Conservation (phyloP, 2,888 invertebrate species). For the Drosophila picticornis region DNA sequence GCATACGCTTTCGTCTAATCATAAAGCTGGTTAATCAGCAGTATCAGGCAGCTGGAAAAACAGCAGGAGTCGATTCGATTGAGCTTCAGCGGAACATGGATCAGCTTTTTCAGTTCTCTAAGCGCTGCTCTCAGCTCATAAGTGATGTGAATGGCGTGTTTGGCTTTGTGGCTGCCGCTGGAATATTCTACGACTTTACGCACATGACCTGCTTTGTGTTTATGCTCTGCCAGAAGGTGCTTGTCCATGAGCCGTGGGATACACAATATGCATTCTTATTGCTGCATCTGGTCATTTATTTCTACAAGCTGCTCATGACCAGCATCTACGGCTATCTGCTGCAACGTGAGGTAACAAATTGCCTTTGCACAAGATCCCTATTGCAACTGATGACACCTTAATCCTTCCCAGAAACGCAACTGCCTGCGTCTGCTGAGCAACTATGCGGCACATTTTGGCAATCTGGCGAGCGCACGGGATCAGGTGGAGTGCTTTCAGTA, state of each 20-base stretch:
- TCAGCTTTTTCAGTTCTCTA: constrained; percentile 50
- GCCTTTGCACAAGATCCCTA: background rate
- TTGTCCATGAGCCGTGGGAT: constrained; percentile 45
- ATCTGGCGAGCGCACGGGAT: constrained; percentile 14
- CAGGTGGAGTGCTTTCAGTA: constrained; percentile 60
- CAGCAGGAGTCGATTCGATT: background rate
- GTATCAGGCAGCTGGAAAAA: constrained; percentile 21
- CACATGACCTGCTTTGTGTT: constrained; percentile 77
- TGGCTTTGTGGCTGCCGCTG: constrained; percentile 52
- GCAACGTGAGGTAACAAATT: constrained; percentile 71
- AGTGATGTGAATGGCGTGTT: constrained; percentile 72
- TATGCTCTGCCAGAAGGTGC: constrained; percentile 76
- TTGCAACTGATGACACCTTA: background rate
- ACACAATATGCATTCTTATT: constrained; percentile 66
- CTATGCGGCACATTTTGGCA: constrained; percentile 52
- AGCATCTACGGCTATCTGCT: constrained; percentile 70
- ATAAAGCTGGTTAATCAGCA: constrained; percentile 60
- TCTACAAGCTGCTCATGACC: constrained; percentile 76
- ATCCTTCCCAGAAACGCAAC: constrained; percentile 62
- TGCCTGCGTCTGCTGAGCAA: constrained; percentile 62
- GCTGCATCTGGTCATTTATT: constrained; percentile 67
- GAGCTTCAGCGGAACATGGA: constrained; percentile 37
- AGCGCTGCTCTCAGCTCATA: constrained; percentile 67
- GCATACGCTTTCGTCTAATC: constrained; percentile 78
- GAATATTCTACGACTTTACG: constrained; percentile 80